Evolutionary conservation across 2,797 vertebrate genomes (phyloP).

Genomic region (Labeo calbasu): DNA sequence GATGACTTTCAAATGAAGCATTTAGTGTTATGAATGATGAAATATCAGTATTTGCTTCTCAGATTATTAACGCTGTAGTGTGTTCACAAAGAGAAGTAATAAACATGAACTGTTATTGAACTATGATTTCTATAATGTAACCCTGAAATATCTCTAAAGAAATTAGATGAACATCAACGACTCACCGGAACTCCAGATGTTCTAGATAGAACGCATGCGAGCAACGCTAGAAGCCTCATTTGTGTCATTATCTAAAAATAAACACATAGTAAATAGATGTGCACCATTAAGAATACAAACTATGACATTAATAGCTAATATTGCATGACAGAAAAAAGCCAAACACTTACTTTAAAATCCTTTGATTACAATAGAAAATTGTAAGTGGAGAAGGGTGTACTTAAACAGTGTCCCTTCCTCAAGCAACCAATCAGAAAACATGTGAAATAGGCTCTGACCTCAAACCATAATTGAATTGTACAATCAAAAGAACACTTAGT

Average conservation of each 20-base stretch:
- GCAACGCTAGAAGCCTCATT: slow-evolving; percentile 28
- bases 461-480: neutral
- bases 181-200: slow-evolving; percentile 8
- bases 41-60: neutral
- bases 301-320: neutral
- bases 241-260: slow-evolving; percentile 25
- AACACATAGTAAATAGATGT: neutral
- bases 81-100: neutral
- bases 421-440: slow-evolving; percentile 12
- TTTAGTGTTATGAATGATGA: neutral
- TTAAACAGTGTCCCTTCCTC: slow-evolving; percentile 15
- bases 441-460: slow-evolving; percentile 8
- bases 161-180: neutral
- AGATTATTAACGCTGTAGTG: neutral
- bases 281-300: neutral
- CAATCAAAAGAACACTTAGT: neutral
- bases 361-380: neutral
- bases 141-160: neutral
- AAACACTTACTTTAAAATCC: slow-evolving; percentile 22
- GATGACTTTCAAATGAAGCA: neutral
- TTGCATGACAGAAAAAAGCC: neutral
- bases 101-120: neutral
- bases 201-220: neutral
- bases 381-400: neutral
- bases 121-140: neutral